Base-by-base conservation (phyloP, 2,888 invertebrate genomes). In the Ennomos erosarius region DNA sequence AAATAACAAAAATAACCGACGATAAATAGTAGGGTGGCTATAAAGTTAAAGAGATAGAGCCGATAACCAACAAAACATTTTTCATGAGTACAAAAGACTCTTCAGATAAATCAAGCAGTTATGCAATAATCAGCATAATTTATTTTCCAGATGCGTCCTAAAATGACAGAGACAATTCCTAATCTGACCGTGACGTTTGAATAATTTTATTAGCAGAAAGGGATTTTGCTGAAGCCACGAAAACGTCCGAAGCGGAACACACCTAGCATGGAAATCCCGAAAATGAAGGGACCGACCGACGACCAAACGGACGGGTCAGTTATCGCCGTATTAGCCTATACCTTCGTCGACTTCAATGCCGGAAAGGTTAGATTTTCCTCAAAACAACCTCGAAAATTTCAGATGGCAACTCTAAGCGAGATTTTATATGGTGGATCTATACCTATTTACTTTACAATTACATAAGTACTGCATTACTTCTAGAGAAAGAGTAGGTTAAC, bases 221-320 rank as follows among this genome's bases (percentile, higher is more conserved):
- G 70, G 67, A 70, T 69, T 71, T 58, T 51, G 65, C 57, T 43
- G 51, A 70, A 66, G 54, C 65, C 66, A 46, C 62, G 63, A 56
- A 63, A 59, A 55, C 39, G 59, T 58, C 57, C 46, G 56, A 60
- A 67, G 62, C 59, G 59, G 59, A 61, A 62, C 63, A 65, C 68
- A 69, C 67, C 67, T 67, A 69, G 66, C 65, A 62, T 62, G 52
- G 68, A 76, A 76, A 79, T 79, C 76, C 75, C 67, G 73, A 77
- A 78, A 78, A 73, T 73, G 71, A 70, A 64, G 67, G 70, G 69
- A 66, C 63, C 64, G 62, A 48, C 45, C 61, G 62, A 46, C 46
- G 45, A 38, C 33, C 39, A 9, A 26, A 44, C 45, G 53, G 42
- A 26, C 38, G 59, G 51, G 59, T 48, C 59, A 59, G 43, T 52